These are phyloP conservation scores for Acrocephalus kingi DNA, from an alignment of 2,113 vertebrate species.

Conservation along the genomic window DNA sequence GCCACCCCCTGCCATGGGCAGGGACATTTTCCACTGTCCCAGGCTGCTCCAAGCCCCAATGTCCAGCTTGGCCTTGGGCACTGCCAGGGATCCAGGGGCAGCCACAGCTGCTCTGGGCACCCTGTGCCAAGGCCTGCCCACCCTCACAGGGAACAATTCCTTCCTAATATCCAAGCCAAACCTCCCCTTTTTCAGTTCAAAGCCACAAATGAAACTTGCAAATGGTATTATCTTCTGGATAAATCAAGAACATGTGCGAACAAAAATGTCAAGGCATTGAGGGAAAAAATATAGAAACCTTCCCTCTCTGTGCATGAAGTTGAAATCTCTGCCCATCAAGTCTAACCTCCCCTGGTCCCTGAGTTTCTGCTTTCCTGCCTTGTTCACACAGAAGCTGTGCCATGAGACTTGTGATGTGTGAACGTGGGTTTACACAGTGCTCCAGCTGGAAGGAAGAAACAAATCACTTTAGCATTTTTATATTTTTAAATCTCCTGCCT, in stretches of 20 bases:
- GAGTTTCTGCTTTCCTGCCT: not conserved
- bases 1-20: not conserved
- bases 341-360: not conserved
- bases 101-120: not conserved
- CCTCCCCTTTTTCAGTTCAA: not conserved
- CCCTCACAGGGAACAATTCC: not conserved
- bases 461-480: conserved; percentile 33
- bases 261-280: not conserved
- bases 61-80: not conserved
- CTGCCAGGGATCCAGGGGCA: not conserved
- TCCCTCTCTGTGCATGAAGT: not conserved
- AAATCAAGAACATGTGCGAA: fast-evolving
- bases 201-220: not conserved
- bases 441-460: conserved; percentile 8
- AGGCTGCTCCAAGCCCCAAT: fast-evolving
- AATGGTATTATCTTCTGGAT: not conserved
- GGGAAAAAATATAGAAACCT: not conserved
- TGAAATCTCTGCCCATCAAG: not conserved
- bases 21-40: not conserved
- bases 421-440: not conserved
- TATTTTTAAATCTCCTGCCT: conserved; percentile 22
- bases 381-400: not conserved
- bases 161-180: not conserved
- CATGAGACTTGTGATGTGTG: not conserved
- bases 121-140: not conserved